Evolutionary conservation across 2,113 vertebrate species (phyloP), one percentile per base, ranked within the genome.

Genomic region (Rynchops niger): DNA sequence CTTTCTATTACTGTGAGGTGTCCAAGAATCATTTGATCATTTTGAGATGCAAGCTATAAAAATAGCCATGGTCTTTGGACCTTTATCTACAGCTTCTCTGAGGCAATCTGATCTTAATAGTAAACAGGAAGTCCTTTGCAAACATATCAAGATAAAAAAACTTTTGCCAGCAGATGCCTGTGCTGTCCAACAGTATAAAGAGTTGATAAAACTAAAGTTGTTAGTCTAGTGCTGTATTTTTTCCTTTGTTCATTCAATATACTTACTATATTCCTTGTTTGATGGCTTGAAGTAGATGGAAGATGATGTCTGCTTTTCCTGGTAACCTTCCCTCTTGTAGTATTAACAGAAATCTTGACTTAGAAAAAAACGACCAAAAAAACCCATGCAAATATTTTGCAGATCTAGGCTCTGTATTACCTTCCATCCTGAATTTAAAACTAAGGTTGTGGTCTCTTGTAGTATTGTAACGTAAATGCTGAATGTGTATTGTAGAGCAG

Each of bases 1-100:
- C 61, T 61, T 87, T 88, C 73, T 93, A 0, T 93, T 94, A 34
- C 85, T 40, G 42, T 53, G 74, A 65, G 66, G 19, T 5, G 0
- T 87, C 66, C 93, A 69, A 69, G 88, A 93, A 80, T 76, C 70
- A 61, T 85, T 90, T 87, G 78, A n/a, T 91, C 72, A 73, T 86
- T 34, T 90, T 73, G 58, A 38, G n/a, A 55, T 80, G 50, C 67
- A 66, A 61, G 70, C 14, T 70, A 14, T 52, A 95, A 97, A 97
- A 94, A 84, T 79, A 91, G 74, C 32, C n/a, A 32, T 42, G 21
- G 55, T 88, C 78, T 93, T 58, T 89, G 71, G 74, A 86, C 76
- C 71, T 89, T 65, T 61, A 61, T 76, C n/a, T 85, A 36, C 53
- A 66, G 73, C 53, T 85, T 74, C 88, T 91, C 17, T 59, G 83